Evolutionary conservation across 1,140 invertebrate genomes (phyloP).

Genomic region (Cepaea nemoralis): DNA sequence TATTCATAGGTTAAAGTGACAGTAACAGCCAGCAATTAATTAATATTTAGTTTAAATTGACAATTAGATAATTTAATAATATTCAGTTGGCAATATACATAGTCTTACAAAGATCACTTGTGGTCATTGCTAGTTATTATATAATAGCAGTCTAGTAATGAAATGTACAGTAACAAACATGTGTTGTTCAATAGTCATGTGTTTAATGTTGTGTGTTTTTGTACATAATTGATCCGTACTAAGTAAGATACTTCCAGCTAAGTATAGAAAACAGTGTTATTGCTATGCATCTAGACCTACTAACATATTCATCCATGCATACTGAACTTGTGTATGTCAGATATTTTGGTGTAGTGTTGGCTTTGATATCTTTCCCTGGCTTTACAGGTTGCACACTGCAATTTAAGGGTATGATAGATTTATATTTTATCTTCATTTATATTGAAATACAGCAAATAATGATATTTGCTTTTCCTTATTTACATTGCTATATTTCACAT

Average conservation of each 20-base stretch:
- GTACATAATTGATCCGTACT: background rate
- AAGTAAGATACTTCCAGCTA: background rate
- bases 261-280: background rate
- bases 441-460: background rate
- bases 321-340: background rate
- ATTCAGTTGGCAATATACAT: background rate
- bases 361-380: constrained; percentile 13
- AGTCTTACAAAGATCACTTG: background rate
- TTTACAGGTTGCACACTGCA: constrained; percentile 12
- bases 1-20: no score
- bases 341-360: constrained; percentile 1
- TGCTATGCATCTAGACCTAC: background rate
- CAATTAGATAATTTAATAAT: background rate
- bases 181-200: background rate
- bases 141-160: background rate
- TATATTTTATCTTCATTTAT: background rate
- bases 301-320: constrained; percentile 5
- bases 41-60: background rate
- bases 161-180: background rate
- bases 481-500: background rate
- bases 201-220: background rate
- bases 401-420: constrained; percentile 10
- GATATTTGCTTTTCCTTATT: background rate
- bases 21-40: background rate
- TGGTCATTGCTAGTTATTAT: background rate